These are phyloP conservation scores for Hephaestus fuliginosus DNA, from an alignment of 2,797 vertebrate genomes.

Conservation along the genomic window DNA sequence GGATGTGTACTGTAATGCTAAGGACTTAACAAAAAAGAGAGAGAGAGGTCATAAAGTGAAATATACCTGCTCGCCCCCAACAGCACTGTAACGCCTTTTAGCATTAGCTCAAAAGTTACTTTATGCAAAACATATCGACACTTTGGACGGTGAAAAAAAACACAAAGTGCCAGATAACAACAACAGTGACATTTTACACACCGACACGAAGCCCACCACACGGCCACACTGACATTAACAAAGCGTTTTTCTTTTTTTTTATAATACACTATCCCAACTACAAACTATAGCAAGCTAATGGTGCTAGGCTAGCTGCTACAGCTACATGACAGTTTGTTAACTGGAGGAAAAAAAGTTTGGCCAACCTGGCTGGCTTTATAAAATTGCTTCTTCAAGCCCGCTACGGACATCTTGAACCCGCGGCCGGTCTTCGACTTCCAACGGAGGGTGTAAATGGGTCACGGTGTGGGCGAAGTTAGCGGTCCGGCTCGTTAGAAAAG, in stretches of 20 bases:
- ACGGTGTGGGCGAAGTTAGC: slow-evolving; percentile 45
- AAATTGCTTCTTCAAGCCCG: slow-evolving; percentile 98
- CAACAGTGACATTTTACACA: neutral
- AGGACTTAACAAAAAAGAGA: too few species aligned
- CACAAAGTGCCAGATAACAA: neutral
- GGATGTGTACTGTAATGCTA: slow-evolving; percentile 2
- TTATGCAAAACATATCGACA: slow-evolving; percentile 6
- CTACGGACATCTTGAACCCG: slow-evolving; percentile 92
- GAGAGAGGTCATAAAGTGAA: neutral
- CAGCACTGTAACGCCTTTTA: neutral
- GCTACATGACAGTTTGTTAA: slow-evolving; percentile 62
- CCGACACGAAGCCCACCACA: neutral
- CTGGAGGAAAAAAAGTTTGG: slow-evolving; percentile 68
- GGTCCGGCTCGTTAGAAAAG: slow-evolving; percentile 53
- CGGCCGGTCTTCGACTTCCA: slow-evolving; percentile 63
- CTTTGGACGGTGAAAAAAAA: neutral
- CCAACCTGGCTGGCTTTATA: slow-evolving; percentile 98
- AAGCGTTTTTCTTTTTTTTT: neutral
- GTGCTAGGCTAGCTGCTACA: slow-evolving; percentile 78
- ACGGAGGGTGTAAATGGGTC: slow-evolving; percentile 42
- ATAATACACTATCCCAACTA: slow-evolving; percentile 27
- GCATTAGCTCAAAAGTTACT: slow-evolving; percentile 6
- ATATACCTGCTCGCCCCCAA: neutral
- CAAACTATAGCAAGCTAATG: slow-evolving; percentile 49
- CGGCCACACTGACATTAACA: slow-evolving; percentile 6